These are phyloP conservation scores for Gnatocerus cornutus DNA, from an alignment of 2,888 invertebrate genomes.

Conservation along the genomic window DNA sequence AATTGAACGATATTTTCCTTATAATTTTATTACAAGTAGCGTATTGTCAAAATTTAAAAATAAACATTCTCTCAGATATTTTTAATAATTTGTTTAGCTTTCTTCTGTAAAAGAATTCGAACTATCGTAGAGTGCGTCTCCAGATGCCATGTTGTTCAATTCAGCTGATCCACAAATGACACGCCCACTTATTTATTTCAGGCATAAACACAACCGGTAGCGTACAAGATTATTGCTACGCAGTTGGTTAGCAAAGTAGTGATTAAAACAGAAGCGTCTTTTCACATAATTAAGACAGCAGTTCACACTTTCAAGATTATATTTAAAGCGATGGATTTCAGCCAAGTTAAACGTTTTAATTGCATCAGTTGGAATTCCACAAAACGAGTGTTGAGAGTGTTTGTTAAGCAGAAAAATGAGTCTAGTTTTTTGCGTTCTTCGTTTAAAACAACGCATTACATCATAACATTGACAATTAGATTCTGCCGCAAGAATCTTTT, in stretches of 20 bases:
- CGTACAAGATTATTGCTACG: conserved; percentile 33
- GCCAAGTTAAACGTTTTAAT: neutral
- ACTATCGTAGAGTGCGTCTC: no score
- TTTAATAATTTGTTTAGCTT: no score
- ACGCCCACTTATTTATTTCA: conserved; percentile 68
- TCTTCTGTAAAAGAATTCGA: no score
- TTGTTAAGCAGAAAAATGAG: no score
- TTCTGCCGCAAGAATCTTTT: conserved; percentile 1
- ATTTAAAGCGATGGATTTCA: conserved; percentile 5
- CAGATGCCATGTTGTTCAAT: conserved; percentile 64
- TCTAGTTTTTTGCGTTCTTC: no score
- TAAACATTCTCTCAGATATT: no score
- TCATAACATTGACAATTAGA: conserved; percentile 4
- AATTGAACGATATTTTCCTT: no score
- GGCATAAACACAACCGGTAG: conserved; percentile 67
- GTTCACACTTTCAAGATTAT: neutral
- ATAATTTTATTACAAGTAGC: no score
- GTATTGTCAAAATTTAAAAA: no score
- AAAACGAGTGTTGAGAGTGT: no score
- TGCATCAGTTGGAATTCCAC: no score
- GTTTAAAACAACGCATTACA: conserved; percentile 9
- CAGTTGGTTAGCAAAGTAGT: conserved; percentile 11
- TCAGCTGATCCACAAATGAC: conserved; percentile 68
- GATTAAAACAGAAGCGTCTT: neutral
- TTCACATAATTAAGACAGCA: neutral